Evolutionary conservation across 2,888 invertebrate species (phyloP), one percentile per base, ranked within the genome.

Genomic region (Pristionchus mayeri): DNA sequence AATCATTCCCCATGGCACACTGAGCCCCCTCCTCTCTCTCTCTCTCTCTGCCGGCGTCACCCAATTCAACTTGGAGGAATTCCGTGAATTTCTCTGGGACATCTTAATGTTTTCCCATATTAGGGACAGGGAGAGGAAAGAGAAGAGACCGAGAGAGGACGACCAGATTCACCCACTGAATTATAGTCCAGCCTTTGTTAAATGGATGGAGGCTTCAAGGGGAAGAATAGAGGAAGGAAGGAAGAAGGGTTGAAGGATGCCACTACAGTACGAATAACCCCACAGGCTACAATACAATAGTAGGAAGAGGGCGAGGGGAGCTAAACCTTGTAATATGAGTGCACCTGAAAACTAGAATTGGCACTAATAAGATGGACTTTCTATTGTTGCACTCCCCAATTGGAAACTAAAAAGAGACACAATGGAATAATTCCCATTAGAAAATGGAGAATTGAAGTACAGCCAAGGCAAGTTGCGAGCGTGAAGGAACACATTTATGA

Each of bases 21-120:
- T 44, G 44, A 44, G 44, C 44, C 6, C 44, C 6, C 13, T 44
- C 27, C 16, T 6, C 60, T 9, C 16, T 30, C 60, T 27, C 63
- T 34, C 18, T 27, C 34, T 63, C 57, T 60, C 57, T 60, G 27
- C 24, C 57, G 13, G 30, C 57, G 57, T 60, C 57, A 60, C 27
- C n/a, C n/a, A 60, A 27, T 27, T 30, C n/a, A n/a, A n/a, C n/a
- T n/a, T n/a, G n/a, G n/a, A n/a, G n/a, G 63, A 34, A 63, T 63
- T 63, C 63, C 21, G 11, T 34, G 63, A 63, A 63, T 63, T 63
- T 34, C 34, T 21, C 63, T 44, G 30, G 13, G 7, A 30, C 30
- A 63, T 63, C 63, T 63, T 27, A 30, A 63, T 63, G 63, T 63
- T 63, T 63, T 63, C 63, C 21, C 63, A 63, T 30, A 63, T 63